These are phyloP conservation scores for Channa striata DNA, from an alignment of 2,797 vertebrate species.

Conservation along the genomic window DNA sequence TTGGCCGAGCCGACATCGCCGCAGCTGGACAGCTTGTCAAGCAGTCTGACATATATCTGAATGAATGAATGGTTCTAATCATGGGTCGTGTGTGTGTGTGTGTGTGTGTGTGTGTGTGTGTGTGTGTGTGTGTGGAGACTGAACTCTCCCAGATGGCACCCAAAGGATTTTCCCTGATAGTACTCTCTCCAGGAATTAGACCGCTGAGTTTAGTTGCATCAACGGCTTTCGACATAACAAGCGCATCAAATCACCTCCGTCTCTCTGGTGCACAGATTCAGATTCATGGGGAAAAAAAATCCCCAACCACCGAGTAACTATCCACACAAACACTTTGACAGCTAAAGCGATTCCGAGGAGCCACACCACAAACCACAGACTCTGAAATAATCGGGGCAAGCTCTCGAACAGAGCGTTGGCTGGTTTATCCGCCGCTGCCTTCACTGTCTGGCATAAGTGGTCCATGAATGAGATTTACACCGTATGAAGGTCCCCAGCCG, in stretches of 20 bases:
- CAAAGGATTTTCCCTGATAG: constrained; percentile 76
- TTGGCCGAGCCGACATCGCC: constrained; percentile 59
- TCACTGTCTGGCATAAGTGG: neutral
- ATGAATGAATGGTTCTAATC: constrained; percentile 75
- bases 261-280: constrained; percentile 20
- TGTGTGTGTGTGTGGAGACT: constrained; percentile 29
- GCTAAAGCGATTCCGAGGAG: neutral
- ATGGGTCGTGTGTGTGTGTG: constrained; percentile 42
- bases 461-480: neutral
- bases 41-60: constrained; percentile 73
- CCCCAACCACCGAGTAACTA: neutral
- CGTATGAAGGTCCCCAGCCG: constrained; percentile 19
- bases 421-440: neutral
- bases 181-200: constrained; percentile 81
- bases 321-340: neutral
- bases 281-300: constrained; percentile 18
- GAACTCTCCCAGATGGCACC: constrained; percentile 80
- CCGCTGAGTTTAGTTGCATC: constrained; percentile 75
- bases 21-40: constrained; percentile 79
- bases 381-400: neutral
- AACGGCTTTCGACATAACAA: constrained; percentile 65
- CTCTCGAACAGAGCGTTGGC: neutral
- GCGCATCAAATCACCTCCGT: constrained; percentile 77
- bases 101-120: constrained; percentile 35
- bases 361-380: neutral